phyloP scores from a whole-genome alignment of 2,888 invertebrate species.

The Zygothrica quintamaculata region DNA sequence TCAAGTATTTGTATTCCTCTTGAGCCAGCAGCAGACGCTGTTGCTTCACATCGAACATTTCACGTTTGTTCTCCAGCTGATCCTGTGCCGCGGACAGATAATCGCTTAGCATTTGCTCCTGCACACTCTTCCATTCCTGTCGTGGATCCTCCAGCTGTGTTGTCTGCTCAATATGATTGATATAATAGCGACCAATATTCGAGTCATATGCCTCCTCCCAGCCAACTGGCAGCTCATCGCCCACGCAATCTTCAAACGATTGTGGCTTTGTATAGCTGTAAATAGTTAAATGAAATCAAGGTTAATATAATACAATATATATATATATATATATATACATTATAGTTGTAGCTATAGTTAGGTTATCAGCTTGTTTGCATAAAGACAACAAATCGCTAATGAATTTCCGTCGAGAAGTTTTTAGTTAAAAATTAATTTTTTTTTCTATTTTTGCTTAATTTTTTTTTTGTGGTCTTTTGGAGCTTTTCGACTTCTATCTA shows the following conservation, averaged over 20 bases:
- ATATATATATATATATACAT: conserved; percentile 2
- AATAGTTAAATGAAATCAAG: conserved; percentile 69
- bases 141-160: conserved; percentile 98
- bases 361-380: conserved; percentile 58
- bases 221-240: conserved; percentile 97
- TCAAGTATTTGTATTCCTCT: conserved; percentile 96
- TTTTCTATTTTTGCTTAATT: conserved; percentile 15
- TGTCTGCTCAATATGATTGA: conserved; percentile 97
- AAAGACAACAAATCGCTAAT: conserved; percentile 64
- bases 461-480: conserved; percentile 9
- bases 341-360: conserved; percentile 14
- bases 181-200: conserved; percentile 97
- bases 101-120: conserved; percentile 98
- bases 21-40: conserved; percentile 96
- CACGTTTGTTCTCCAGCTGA: conserved; percentile 97
- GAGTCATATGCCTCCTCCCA: conserved; percentile 99
- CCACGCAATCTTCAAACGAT: conserved; percentile 98
- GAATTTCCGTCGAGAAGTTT: conserved; percentile 68
- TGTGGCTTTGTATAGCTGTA: conserved; percentile 98
- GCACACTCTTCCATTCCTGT: conserved; percentile 97
- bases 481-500: conserved; percentile 48
- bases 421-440: conserved; percentile 2
- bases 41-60: conserved; percentile 97
- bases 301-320: conserved; percentile 7
- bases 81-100: conserved; percentile 98